These are phyloP conservation scores for Eulimnadia texana DNA, from an alignment of 1,140 invertebrate species.

Conservation along the genomic window DNA sequence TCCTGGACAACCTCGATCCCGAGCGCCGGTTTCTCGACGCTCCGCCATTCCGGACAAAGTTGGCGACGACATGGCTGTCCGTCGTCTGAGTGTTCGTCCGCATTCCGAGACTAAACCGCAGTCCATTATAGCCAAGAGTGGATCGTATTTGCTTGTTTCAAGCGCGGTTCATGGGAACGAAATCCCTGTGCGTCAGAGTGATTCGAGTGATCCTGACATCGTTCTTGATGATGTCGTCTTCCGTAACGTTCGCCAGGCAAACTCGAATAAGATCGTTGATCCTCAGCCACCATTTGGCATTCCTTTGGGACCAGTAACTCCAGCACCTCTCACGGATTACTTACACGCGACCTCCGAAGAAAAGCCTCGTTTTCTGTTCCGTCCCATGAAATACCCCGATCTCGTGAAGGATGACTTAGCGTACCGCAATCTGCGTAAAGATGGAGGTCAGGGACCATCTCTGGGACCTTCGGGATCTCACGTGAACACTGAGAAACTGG, in stretches of 20 bases:
- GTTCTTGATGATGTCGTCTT: conserved; percentile 69
- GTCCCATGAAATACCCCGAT: conserved; percentile 55
- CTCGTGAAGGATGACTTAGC: conserved; percentile 73
- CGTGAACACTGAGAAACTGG: conserved; percentile 25
- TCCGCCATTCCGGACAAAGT: conserved; percentile 42
- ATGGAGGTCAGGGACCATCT: conserved; percentile 27
- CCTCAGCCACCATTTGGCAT: conserved; percentile 81
- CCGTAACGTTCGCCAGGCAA: conserved; percentile 56
- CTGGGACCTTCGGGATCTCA: conserved; percentile 27
- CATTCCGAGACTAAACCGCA: conserved; percentile 30
- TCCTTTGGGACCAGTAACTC: conserved; percentile 59
- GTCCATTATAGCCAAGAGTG: conserved; percentile 40
- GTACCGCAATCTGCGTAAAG: conserved; percentile 65
- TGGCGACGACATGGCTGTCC: conserved; percentile 63
- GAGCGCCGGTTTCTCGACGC: conserved; percentile 26
- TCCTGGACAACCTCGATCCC: conserved; percentile 20
- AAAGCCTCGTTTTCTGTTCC: conserved; percentile 39
- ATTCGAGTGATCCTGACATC: conserved; percentile 50
- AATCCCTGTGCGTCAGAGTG: not conserved
- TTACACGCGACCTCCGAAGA: conserved; percentile 40
- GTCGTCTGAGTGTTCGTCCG: conserved; percentile 38
- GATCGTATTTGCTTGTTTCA: conserved; percentile 55
- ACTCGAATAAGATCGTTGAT: conserved; percentile 49
- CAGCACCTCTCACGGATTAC: conserved; percentile 62
- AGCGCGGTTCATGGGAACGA: conserved; percentile 35